Conservation (phyloP, 1,140 invertebrate genomes). For the Procambarus virginalis region DNA sequence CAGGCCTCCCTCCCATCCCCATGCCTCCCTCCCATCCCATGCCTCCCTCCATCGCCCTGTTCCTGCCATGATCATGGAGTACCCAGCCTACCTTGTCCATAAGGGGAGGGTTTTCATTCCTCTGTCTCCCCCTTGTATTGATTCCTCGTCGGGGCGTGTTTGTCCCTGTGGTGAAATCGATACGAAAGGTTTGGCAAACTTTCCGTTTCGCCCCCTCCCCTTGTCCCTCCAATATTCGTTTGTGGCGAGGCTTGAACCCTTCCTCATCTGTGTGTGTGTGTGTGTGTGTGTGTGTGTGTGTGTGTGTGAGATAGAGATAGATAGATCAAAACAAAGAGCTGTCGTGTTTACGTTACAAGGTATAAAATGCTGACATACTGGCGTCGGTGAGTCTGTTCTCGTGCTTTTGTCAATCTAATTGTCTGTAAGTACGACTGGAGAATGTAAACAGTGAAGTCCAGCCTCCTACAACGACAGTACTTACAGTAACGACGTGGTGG, state of each 20-base stretch:
- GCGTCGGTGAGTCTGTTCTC: too few species aligned
- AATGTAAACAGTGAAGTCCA: too few species aligned
- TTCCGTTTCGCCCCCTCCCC: background rate
- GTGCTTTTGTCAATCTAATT: too few species aligned
- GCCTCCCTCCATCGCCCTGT: background rate
- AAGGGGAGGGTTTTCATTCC: background rate
- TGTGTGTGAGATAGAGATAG: background rate
- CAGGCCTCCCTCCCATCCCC: background rate
- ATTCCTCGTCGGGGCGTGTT: conserved; percentile 11
- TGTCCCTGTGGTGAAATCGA: conserved; percentile 19
- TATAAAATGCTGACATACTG: too few species aligned
- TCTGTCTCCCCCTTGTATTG: background rate
- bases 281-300: conserved; percentile 26
- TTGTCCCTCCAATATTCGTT: background rate
- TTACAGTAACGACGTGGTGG: too few species aligned
- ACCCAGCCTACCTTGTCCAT: background rate
- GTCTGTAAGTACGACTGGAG: too few species aligned
- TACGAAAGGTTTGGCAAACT: conserved; percentile 24
- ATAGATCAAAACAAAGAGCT: too few species aligned
- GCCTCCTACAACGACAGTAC: too few species aligned
- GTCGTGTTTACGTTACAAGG: too few species aligned
- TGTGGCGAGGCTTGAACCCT: background rate
- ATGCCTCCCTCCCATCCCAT: background rate
- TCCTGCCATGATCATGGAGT: background rate
- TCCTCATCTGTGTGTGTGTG: conserved; percentile 11